A percentile compares a stretch with the other conserved stretches of the same genome.
Conservation (phyloP, 2,113 vertebrate species). For the Dicrurus megarhynchus region DNA sequence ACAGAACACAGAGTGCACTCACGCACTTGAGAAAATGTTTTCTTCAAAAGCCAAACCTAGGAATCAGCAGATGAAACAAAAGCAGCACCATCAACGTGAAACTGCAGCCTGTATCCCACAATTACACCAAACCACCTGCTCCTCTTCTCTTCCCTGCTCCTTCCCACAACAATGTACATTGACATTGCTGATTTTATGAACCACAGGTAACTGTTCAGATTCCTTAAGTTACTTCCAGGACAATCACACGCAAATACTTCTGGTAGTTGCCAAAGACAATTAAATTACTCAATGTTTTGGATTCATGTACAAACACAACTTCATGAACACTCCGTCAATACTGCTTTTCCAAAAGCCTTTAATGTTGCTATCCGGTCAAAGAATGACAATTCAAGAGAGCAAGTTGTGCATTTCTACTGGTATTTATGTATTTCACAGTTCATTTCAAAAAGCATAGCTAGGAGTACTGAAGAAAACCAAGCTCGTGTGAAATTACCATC, state of each 20-base stretch:
- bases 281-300: neutral
- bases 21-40: neutral
- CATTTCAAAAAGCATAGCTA: neutral
- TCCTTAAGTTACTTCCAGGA: neutral
- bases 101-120: neutral
- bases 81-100: neutral
- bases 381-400: neutral
- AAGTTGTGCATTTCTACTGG: neutral
- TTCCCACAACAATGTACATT: neutral
- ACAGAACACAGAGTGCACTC: neutral
- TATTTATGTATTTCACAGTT: neutral
- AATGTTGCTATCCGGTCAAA: neutral
- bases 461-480: neutral
- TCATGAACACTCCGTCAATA: fast-evolving
- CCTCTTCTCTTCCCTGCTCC: neutral
- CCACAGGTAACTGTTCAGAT: neutral
- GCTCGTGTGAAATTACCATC: neutral
- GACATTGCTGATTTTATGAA: neutral
- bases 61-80: neutral
- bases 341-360: neutral
- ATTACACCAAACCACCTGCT: fast-evolving
- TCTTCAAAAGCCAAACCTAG: neutral
- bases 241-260: neutral
- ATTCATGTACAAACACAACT: neutral
- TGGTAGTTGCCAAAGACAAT: neutral